Base-by-base conservation (phyloP, 2,113 vertebrate species). In the Xiphias gladius region DNA sequence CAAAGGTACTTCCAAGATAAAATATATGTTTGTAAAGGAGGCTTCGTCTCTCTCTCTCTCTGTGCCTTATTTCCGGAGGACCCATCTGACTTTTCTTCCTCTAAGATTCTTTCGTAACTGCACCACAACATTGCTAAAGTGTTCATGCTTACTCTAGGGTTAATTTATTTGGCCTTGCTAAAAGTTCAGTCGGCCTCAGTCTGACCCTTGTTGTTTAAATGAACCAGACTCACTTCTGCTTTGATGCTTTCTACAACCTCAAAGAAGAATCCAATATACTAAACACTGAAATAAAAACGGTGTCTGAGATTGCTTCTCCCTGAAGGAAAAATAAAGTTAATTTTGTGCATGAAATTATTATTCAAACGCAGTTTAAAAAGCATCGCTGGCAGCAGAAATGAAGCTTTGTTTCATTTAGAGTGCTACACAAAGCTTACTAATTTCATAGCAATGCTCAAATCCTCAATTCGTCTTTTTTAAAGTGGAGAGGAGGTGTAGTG, bases 331-430 rank as follows among this genome's bases (percentile, higher is more conserved):
- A 26, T 32, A 57, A 79, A 78, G 48, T 74, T 37, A 64, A 77
- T 78, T 83, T 20, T 64, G 28, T 62, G 32, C 39, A 86, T 73
- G 48, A 76, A 84, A 75, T 65, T 54, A 65, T 86, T 19, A 77
- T 67, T 69, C 54, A 82, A 69, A 74, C 2, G 11, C 22, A 39
- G 30, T 79, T 81, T 76, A 28, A 83, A 76, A 70, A 61, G 39
- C 61, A 77, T 48, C 14, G 63, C 76, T 79, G 54, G 32, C n/a
- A 75, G 48, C 68, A 55, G 52, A 57, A 71, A 72, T 28, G 0
- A 74, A 46, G 61, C 46, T 39, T 67, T 79, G 61, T 86, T 79
- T 73, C 22, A 61, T 58, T 70, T 43, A 66, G 11, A 43, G 4
- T 43, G n/a, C 62, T 14, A 26, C 63, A 71, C 30, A 59, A 16